Conservation (phyloP, 2,113 vertebrate species). For the Podarcis muralis region DNA sequence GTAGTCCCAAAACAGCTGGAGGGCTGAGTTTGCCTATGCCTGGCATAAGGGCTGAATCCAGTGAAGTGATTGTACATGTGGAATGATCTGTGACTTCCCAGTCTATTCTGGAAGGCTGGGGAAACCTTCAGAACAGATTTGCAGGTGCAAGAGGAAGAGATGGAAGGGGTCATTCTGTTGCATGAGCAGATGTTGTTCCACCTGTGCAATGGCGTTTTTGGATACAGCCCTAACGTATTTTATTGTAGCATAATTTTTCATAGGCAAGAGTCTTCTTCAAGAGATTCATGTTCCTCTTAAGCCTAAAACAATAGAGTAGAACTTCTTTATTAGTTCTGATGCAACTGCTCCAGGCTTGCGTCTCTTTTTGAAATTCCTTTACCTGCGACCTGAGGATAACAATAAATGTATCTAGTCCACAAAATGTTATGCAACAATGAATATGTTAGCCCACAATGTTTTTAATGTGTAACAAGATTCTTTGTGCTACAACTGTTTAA, state of each 20-base stretch:
- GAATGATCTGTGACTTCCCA: too few relatives aligned
- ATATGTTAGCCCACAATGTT: background rate
- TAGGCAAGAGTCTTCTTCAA: background rate
- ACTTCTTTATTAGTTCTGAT: background rate
- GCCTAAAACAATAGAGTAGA: background rate
- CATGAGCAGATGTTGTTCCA: too few relatives aligned
- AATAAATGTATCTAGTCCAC: background rate
- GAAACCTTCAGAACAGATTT: too few relatives aligned
- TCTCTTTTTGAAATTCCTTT: background rate
- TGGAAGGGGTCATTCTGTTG: too few relatives aligned
- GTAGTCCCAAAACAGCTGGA: too few relatives aligned
- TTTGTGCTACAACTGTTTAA: background rate
- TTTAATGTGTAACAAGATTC: background rate
- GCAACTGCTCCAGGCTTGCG: background rate
- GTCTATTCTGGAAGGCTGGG: too few relatives aligned
- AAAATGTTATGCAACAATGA: background rate
- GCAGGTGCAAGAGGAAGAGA: too few relatives aligned
- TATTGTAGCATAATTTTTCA: background rate
- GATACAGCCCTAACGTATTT: background rate
- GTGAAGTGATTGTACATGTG: too few relatives aligned
- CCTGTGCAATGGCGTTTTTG: too few relatives aligned
- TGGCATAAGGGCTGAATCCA: too few relatives aligned
- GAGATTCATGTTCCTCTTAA: background rate
- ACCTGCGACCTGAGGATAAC: background rate
- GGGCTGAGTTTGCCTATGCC: too few relatives aligned